Evolutionary conservation across 2,113 vertebrate species (phyloP).

Genomic region (Gnathonemus echidnorhynchus): DNA sequence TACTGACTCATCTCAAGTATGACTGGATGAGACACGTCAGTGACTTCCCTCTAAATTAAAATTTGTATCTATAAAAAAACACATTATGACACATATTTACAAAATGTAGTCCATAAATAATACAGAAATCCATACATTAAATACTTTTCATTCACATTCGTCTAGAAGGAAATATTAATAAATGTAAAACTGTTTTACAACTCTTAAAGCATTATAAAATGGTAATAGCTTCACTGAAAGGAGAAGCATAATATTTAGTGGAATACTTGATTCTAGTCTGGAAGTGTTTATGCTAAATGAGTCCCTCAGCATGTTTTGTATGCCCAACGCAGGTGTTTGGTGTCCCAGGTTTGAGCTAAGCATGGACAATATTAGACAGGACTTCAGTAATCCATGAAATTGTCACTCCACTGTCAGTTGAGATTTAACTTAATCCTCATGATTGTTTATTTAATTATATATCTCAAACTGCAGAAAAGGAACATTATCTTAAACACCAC

Average conservation of each 20-base stretch:
- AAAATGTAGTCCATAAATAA: conserved; percentile 10
- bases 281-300: not conserved
- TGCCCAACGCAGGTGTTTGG: not conserved
- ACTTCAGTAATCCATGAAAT: conserved; percentile 11
- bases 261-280: not conserved
- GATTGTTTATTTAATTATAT: not conserved
- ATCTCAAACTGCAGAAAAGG: not conserved
- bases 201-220: not conserved
- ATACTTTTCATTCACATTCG: not conserved
- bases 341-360: not conserved
- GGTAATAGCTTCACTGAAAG: not conserved
- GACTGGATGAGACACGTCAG: not conserved
- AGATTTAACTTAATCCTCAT: conserved; percentile 16
- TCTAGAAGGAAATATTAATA: not conserved
- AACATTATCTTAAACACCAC: not conserved
- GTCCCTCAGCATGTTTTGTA: conserved; percentile 3
- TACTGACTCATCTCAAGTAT: not conserved
- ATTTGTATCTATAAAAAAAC: conserved; percentile 4
- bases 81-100: not conserved
- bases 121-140: not conserved
- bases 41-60: not conserved
- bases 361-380: not conserved
- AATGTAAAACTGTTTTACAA: not conserved
- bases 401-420: conserved; percentile 5
- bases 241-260: not conserved